These are phyloP conservation scores for Passer domesticus DNA, from an alignment of 2,113 vertebrate genomes.

Conservation along the genomic window DNA sequence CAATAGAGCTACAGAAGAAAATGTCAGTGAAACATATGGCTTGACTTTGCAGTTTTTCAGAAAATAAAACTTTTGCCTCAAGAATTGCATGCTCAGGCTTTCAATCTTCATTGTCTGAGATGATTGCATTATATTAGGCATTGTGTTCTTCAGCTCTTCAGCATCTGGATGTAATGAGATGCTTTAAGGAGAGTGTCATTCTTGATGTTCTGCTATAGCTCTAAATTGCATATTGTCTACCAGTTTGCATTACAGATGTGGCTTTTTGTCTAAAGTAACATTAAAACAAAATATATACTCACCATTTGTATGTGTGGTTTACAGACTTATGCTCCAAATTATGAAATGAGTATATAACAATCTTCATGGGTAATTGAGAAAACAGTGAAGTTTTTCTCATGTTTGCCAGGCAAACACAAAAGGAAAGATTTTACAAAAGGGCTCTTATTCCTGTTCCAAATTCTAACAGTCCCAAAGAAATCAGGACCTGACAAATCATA, in stretches of 20 bases:
- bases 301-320: background rate
- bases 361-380: background rate
- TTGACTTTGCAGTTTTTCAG: constrained; percentile 11
- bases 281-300: constrained; percentile 26
- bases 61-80: constrained; percentile 31
- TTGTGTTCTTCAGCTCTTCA: constrained; percentile 18
- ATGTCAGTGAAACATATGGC: constrained; percentile 6
- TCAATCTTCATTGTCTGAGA: constrained; percentile 39
- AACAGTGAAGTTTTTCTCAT: background rate
- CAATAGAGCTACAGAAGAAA: background rate
- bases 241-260: constrained; percentile 55
- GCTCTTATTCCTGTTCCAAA: constrained; percentile 7
- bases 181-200: constrained; percentile 51
- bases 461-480: constrained; percentile 29
- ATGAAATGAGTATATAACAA: constrained; percentile 7
- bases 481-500: constrained; percentile 36
- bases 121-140: constrained; percentile 37
- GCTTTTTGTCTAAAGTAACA: constrained; percentile 52
- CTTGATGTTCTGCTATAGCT: constrained; percentile 47
- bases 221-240: constrained; percentile 46
- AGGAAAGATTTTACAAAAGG: constrained; percentile 35
- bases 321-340: background rate
- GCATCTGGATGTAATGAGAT: constrained; percentile 54
- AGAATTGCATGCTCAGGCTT: constrained; percentile 23
- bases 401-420: background rate